Evolutionary conservation across 2,797 vertebrate genomes (phyloP).

Genomic region (Gephyroberyx darwinii): DNA sequence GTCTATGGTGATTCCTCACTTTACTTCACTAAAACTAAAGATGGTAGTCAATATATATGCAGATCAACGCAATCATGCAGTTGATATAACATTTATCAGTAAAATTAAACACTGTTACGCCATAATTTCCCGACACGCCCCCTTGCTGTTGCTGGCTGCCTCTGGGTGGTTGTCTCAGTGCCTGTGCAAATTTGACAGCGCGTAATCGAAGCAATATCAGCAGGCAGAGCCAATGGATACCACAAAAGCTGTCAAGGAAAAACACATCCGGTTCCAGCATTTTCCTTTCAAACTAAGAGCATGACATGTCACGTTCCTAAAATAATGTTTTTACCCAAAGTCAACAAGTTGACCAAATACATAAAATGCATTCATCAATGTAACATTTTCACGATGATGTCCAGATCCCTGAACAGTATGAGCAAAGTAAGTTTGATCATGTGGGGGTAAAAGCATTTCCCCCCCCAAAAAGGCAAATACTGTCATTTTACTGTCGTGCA

Average conservation of each 20-base stretch:
- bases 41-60: background rate
- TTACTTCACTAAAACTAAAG: background rate
- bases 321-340: background rate
- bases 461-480: no score
- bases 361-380: background rate
- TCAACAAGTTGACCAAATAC: background rate
- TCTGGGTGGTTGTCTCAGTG: slow-evolving; percentile 35
- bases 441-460: no score
- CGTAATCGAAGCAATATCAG: slow-evolving; percentile 9
- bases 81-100: background rate
- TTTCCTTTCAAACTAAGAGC: slow-evolving; percentile 55
- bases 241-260: background rate
- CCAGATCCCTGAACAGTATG: no score
- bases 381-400: background rate
- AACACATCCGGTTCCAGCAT: slow-evolving; percentile 20
- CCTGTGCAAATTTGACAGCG: slow-evolving; percentile 55
- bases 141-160: slow-evolving; percentile 33
- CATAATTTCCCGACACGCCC: slow-evolving; percentile 18
- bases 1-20: background rate
- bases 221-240: no score
- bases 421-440: no score
- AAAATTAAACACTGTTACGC: background rate
- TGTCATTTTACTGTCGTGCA: no score
- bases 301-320: no score
- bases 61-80: background rate